phyloP scores from a whole-genome alignment of 2,113 vertebrate genomes.

The Larimichthys crocea region DNA sequence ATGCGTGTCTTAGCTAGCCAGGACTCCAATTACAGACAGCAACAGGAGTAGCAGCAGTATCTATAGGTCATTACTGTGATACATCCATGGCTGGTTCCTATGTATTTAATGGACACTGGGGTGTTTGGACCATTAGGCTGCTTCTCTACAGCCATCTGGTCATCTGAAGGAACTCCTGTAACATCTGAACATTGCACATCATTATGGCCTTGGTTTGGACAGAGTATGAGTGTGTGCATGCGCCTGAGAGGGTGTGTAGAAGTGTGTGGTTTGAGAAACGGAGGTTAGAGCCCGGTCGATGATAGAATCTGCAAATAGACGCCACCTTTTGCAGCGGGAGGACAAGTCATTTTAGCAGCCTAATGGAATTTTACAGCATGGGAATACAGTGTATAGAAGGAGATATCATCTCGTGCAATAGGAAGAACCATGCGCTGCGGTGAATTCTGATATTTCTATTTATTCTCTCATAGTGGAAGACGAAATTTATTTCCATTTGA shows the following conservation, averaged over 20 bases:
- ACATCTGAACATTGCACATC: constrained; percentile 66
- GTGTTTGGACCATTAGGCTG: constrained; percentile 80
- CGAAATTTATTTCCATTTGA: constrained; percentile 62
- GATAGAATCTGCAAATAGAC: constrained; percentile 79
- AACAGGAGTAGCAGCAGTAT: constrained; percentile 69
- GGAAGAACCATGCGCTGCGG: constrained; percentile 32
- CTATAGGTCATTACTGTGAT: constrained; percentile 80
- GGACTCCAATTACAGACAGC: constrained; percentile 71
- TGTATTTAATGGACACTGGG: constrained; percentile 74
- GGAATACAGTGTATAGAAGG: constrained; percentile 66
- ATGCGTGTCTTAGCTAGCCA: constrained; percentile 33
- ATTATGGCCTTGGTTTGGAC: constrained; percentile 54
- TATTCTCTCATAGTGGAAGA: constrained; percentile 59
- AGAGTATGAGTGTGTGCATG: background rate
- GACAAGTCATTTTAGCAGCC: constrained; percentile 74
- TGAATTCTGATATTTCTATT: constrained; percentile 71
- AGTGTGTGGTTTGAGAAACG: constrained; percentile 33
- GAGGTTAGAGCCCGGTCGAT: constrained; percentile 60
- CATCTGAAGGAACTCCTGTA: constrained; percentile 64
- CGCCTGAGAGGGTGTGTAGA: constrained; percentile 8
- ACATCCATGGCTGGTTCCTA: constrained; percentile 70
- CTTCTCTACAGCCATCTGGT: constrained; percentile 72
- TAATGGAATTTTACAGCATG: constrained; percentile 75
- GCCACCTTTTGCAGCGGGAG: constrained; percentile 63
- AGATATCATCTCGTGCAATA: constrained; percentile 68